Conservation (phyloP, 30 jellyfish, hydroid and myxozoan species). For the Calvadosia cruxmelitensis region DNA sequence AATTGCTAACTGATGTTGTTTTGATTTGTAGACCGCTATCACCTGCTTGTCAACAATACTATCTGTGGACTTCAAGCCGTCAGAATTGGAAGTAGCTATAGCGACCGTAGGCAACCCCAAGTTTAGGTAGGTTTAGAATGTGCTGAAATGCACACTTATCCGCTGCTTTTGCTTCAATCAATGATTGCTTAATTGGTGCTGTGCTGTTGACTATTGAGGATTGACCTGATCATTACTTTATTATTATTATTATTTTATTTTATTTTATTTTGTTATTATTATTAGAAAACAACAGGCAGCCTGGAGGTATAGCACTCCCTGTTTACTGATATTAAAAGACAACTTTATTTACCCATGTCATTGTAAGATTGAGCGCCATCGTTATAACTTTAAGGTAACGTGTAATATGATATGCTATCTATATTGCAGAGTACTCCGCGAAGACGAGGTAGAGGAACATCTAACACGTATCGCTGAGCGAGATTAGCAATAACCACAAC, state of each 20-base stretch:
- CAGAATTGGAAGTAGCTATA: constrained; percentile 87
- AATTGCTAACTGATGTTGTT: too few relatives aligned
- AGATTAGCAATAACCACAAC: too few relatives aligned
- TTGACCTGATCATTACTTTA: not conserved
- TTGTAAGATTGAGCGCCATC: too few relatives aligned
- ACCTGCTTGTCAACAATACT: constrained; percentile 81
- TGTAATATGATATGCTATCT: not conserved
- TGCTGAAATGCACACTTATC: too few relatives aligned
- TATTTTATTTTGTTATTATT: too few relatives aligned
- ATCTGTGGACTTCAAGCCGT: constrained; percentile 94
- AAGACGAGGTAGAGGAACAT: constrained; percentile 72
- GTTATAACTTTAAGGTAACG: not conserved
- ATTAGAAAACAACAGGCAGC: too few relatives aligned
- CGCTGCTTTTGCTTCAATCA: too few relatives aligned
- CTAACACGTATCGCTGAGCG: constrained; percentile 85
- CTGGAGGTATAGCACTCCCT: too few relatives aligned
- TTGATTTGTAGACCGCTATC: constrained; percentile 79
- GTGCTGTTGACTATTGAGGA: not conserved
- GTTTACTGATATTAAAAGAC: too few relatives aligned
- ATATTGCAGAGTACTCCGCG: constrained; percentile 51
- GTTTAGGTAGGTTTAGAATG: constrained; percentile 65
- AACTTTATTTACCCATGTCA: too few relatives aligned
- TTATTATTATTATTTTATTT: not conserved
- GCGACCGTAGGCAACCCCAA: constrained; percentile 41
- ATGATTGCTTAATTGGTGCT: too few relatives aligned